Evolutionary conservation across 2,888 invertebrate species (phyloP).

Genomic region (Drosophila seclusa): DNA sequence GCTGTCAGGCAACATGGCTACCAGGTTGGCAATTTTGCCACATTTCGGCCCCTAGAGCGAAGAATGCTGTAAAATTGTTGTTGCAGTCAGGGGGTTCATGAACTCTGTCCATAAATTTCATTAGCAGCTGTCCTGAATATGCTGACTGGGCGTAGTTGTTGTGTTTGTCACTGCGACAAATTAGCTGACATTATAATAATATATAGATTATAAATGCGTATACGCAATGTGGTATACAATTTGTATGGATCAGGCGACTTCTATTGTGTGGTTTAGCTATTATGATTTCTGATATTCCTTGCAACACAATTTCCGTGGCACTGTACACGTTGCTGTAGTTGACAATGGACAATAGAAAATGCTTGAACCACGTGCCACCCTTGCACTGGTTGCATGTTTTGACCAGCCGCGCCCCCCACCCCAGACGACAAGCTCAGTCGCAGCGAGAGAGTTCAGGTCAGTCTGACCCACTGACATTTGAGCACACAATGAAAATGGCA

Average conservation of each 20-base stretch:
- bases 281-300: slow-evolving; percentile 21
- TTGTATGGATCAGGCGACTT: not conserved
- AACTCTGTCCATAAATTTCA: slow-evolving; percentile 77
- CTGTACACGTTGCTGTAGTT: slow-evolving; percentile 35
- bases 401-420: slow-evolving; percentile 18
- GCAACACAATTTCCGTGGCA: slow-evolving; percentile 50
- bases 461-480: slow-evolving; percentile 51
- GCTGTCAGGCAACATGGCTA: slow-evolving; percentile 57
- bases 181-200: slow-evolving; percentile 50
- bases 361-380: slow-evolving; percentile 61
- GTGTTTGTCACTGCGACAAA: slow-evolving; percentile 62
- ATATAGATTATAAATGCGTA: slow-evolving; percentile 72
- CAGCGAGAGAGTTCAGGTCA: slow-evolving; percentile 19
- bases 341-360: slow-evolving; percentile 68
- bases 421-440: not conserved
- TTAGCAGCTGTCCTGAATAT: slow-evolving; percentile 65
- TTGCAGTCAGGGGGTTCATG: slow-evolving; percentile 51
- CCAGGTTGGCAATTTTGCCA: slow-evolving; percentile 43
- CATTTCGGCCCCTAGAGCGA: slow-evolving; percentile 36
- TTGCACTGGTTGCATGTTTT: slow-evolving; percentile 57
- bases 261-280: slow-evolving; percentile 30
- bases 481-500: slow-evolving; percentile 50
- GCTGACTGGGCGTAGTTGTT: slow-evolving; percentile 4
- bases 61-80: slow-evolving; percentile 30
- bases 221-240: slow-evolving; percentile 43